Conservation (phyloP, 2,888 invertebrate genomes). For the Sesia apiformis region DNA sequence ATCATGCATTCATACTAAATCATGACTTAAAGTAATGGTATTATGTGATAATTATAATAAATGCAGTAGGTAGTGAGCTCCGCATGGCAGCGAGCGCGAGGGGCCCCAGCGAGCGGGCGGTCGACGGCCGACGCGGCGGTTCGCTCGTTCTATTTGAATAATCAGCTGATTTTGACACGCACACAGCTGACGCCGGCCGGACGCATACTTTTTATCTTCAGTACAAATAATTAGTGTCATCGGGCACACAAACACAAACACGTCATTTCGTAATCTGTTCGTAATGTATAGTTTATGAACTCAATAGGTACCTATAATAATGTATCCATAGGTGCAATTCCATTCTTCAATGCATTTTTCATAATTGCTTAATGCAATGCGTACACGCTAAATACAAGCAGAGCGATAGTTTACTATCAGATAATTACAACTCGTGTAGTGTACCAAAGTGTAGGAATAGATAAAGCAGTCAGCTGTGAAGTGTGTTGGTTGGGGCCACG, state of each 20-base stretch:
- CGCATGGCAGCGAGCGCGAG: conserved; percentile 17
- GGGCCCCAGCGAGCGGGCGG: conserved; percentile 31
- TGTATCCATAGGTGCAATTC: too few species aligned
- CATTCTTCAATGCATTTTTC: too few species aligned
- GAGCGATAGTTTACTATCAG: too few species aligned
- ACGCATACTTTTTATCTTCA: conserved; percentile 53
- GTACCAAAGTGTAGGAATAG: too few species aligned
- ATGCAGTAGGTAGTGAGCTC: background rate
- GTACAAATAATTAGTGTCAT: conserved; percentile 25
- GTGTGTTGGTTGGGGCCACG: conserved; percentile 32
- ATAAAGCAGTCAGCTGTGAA: conserved; percentile 38
- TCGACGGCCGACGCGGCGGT: conserved; percentile 49
- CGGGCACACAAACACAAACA: conserved; percentile 2
- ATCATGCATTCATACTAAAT: background rate
- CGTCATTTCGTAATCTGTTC: background rate
- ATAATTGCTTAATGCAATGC: too few species aligned
- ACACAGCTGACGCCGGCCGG: conserved; percentile 63
- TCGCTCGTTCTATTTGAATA: conserved; percentile 70
- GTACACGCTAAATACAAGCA: too few species aligned
- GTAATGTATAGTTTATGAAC: background rate
- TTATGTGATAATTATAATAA: too few species aligned
- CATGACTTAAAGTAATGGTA: too few species aligned
- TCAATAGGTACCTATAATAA: too few species aligned
- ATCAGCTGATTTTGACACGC: conserved; percentile 76
- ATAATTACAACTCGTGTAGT: too few species aligned